A percentile compares a stretch with the other conserved stretches of the same genome.
These are phyloP conservation scores for Scaptomyza tumidula DNA, from an alignment of 2,888 invertebrate genomes.

Conservation along the genomic window DNA sequence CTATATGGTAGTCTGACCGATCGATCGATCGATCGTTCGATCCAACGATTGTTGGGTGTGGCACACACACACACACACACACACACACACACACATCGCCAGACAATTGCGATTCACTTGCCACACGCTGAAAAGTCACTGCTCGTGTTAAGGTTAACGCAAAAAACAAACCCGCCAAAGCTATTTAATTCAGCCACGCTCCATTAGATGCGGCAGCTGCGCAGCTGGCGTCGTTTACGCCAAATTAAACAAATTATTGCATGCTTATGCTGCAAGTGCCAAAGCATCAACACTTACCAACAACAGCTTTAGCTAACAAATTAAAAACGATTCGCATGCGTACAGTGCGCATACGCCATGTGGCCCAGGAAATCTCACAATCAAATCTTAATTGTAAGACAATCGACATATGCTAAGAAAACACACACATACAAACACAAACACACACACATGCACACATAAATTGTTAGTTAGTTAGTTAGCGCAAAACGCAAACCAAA, in stretches of 20 bases:
- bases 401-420: constrained; percentile 51
- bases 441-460: neutral
- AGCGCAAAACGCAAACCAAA: constrained; percentile 51
- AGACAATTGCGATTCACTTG: constrained; percentile 59
- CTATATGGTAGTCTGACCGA: constrained; percentile 29
- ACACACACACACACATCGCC: constrained; percentile 9
- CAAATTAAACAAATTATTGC: constrained; percentile 80
- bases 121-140: constrained; percentile 49
- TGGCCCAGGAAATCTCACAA: constrained; percentile 72
- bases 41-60: constrained; percentile 46
- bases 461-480: constrained; percentile 61
- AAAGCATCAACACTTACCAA: constrained; percentile 29
- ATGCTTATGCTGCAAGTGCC: constrained; percentile 65
- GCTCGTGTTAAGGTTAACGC: constrained; percentile 63
- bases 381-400: constrained; percentile 75
- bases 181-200: constrained; percentile 74
- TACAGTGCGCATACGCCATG: constrained; percentile 64
- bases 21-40: constrained; percentile 6
- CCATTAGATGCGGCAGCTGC: constrained; percentile 65
- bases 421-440: constrained; percentile 26
- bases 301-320: constrained; percentile 28
- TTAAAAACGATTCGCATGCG: constrained; percentile 28
- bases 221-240: constrained; percentile 66
- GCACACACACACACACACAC: constrained; percentile 30
- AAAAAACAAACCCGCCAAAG: constrained; percentile 51